Conservation (phyloP, 2,797 vertebrate species). For the Danionella dracula region DNA sequence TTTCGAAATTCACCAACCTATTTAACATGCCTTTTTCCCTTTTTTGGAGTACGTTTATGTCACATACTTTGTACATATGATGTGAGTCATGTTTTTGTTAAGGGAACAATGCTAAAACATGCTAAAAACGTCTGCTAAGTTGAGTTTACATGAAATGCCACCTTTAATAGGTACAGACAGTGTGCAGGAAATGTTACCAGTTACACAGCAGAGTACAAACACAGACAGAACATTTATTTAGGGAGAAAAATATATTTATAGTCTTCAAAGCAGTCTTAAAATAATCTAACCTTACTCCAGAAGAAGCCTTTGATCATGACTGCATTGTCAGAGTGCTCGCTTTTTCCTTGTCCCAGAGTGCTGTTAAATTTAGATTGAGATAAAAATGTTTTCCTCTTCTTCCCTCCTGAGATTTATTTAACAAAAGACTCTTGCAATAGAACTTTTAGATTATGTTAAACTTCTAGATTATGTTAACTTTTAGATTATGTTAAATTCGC, state of each 20-base stretch:
- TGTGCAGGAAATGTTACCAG: neutral
- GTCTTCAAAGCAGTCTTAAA: neutral
- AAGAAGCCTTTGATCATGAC: constrained; percentile 2
- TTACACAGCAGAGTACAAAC: neutral
- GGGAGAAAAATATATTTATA: neutral
- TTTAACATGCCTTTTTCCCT: no score
- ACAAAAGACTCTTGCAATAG: neutral
- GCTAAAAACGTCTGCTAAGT: no score
- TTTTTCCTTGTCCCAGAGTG: neutral
- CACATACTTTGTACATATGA: no score
- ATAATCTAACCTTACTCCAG: neutral
- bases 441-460: no score
- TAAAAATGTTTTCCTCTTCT: neutral
- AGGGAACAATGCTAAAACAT: no score
- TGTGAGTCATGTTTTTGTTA: no score
- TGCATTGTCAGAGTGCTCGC: constrained; percentile 6
- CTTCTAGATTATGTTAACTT: no score
- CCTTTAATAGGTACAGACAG: no score
- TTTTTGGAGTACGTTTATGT: no score
- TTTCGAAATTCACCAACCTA: no score
- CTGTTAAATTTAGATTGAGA: constrained; percentile 13
- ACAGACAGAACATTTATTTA: neutral
- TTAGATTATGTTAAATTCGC: no score
- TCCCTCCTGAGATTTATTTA: neutral
- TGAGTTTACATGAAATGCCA: no score